A percentile compares a stretch with the other conserved stretches of the same genome.
phyloP scores from a whole-genome alignment of 2,888 invertebrate genomes.

The Anaspis maculata region DNA sequence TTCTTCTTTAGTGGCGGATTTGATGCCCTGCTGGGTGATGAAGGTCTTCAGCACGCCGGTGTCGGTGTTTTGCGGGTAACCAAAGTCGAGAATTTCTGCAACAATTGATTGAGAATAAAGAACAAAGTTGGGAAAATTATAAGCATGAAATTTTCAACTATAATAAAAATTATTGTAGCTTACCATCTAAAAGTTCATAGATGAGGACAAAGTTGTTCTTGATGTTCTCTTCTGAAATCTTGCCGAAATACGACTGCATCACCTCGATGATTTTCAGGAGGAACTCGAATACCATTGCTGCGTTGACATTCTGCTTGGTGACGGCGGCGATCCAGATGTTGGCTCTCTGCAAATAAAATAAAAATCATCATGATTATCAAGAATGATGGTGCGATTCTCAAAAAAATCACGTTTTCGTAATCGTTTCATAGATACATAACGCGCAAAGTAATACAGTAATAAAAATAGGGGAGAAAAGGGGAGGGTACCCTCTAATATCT shows the following conservation, averaged over 20 bases:
- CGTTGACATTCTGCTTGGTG: conserved; percentile 99
- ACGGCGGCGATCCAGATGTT: conserved; percentile 99
- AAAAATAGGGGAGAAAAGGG: too few species aligned
- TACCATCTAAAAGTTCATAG: conserved; percentile 96
- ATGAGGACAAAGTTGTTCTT: conserved; percentile 99
- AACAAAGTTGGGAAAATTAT: too few species aligned
- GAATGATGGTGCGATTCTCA: too few species aligned
- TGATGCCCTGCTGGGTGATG: conserved; percentile 98
- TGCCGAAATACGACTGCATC: conserved; percentile 99
- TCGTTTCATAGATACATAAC: too few species aligned
- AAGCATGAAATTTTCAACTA: neutral
- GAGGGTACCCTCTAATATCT: too few species aligned
- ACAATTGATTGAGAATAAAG: too few species aligned
- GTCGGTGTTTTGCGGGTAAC: conserved; percentile 99
- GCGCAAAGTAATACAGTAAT: too few species aligned
- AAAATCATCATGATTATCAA: neutral
- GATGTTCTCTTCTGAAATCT: conserved; percentile 99
- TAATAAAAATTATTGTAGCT: conserved; percentile 22
- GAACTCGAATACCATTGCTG: conserved; percentile 99
- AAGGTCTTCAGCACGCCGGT: conserved; percentile 98
- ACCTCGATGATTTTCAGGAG: conserved; percentile 95
- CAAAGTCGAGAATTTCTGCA: conserved; percentile 98
- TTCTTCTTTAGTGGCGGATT: conserved; percentile 97
- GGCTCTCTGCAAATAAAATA: conserved; percentile 62
- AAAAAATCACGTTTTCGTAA: neutral